These are phyloP conservation scores for Rhagoletis pomonella DNA, from an alignment of 1,140 invertebrate species.

Conservation along the genomic window DNA sequence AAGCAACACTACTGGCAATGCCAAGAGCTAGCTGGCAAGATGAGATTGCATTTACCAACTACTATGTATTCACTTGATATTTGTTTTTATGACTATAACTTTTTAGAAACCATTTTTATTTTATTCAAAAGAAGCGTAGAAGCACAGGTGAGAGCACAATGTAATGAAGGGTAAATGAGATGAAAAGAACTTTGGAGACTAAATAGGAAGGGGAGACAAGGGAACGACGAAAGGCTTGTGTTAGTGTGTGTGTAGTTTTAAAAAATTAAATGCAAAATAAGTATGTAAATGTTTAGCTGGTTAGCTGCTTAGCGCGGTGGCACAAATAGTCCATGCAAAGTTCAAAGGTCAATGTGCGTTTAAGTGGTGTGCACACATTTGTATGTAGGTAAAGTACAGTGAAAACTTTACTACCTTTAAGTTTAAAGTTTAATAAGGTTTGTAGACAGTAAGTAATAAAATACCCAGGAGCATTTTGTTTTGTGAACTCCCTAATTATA, in stretches of 20 bases:
- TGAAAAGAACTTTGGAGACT: not conserved
- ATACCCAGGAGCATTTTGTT: too few relatives aligned
- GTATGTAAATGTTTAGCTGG: not conserved
- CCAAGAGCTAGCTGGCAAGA: not conserved
- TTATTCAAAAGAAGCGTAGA: not conserved
- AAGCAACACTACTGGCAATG: not conserved
- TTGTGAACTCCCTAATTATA: too few relatives aligned
- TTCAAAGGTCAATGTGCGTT: conserved; percentile 29
- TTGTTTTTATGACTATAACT: not conserved
- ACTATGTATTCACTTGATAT: not conserved
- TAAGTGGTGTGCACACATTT: too few relatives aligned
- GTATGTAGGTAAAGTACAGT: too few relatives aligned
- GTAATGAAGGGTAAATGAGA: conserved; percentile 46
- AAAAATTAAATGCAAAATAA: not conserved
- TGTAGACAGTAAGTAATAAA: too few relatives aligned
- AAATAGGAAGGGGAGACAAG: not conserved
- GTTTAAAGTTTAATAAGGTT: too few relatives aligned
- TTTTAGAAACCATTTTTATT: not conserved
- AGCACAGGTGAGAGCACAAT: not conserved
- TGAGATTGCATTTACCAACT: not conserved
- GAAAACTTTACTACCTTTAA: too few relatives aligned
- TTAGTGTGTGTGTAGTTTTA: not conserved
- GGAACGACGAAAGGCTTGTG: too few relatives aligned
- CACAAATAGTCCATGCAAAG: not conserved
- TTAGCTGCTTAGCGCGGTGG: not conserved